A percentile compares a stretch with the other conserved stretches of the same genome.
Evolutionary conservation across 2,888 invertebrate species (phyloP).

Genomic region (Epinotia demarniana): DNA sequence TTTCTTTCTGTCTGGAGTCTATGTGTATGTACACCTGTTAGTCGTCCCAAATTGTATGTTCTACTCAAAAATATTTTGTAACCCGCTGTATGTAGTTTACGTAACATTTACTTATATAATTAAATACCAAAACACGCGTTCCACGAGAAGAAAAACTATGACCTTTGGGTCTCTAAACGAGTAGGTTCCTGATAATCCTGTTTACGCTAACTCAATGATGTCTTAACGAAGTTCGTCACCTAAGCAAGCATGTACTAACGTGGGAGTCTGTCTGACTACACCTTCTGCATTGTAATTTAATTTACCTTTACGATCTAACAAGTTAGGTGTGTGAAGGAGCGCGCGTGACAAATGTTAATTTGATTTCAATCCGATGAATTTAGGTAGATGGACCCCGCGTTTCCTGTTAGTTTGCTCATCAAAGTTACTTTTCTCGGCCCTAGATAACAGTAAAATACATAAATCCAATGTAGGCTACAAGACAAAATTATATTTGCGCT

Average conservation of each 20-base stretch:
- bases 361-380: not conserved
- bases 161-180: not conserved
- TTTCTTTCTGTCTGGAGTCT: too few relatives aligned
- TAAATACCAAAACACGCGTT: not conserved
- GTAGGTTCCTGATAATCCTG: constrained; percentile 18
- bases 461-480: not conserved
- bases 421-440: constrained; percentile 15
- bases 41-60: too few relatives aligned
- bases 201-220: constrained; percentile 26
- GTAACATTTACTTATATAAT: not conserved
- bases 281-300: not conserved
- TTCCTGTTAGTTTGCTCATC: constrained; percentile 30
- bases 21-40: too few relatives aligned
- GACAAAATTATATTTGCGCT: not conserved
- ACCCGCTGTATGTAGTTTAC: not conserved
- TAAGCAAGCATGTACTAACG: constrained; percentile 25
- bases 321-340: not conserved
- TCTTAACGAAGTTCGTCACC: constrained; percentile 36
- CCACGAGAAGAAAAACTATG: constrained; percentile 8
- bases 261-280: not conserved
- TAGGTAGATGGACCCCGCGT: not conserved
- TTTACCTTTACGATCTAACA: not conserved
- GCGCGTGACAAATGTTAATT: not conserved
- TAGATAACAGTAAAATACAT: not conserved
- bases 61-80: too few relatives aligned